Evolutionary conservation across 2,113 vertebrate genomes (phyloP).

Genomic region (Vidua chalybeata): DNA sequence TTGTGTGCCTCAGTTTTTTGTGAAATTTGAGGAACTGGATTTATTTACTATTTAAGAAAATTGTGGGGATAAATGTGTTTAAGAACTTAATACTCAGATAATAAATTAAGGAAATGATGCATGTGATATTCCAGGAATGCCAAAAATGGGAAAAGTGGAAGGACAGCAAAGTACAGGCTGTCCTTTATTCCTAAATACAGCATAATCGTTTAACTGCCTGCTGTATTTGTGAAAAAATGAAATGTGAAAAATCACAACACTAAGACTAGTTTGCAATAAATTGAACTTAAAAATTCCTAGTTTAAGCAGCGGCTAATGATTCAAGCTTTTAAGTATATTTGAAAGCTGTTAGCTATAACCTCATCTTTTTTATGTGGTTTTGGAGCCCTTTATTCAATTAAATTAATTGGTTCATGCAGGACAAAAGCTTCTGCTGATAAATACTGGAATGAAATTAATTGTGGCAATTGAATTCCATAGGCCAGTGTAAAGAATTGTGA

Average conservation of each 20-base stretch:
- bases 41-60: not conserved
- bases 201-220: not conserved
- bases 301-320: conserved; percentile 34
- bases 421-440: conserved; percentile 59
- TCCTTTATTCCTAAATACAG: not conserved
- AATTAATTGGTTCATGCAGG: conserved; percentile 59
- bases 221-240: not conserved
- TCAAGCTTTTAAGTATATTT: conserved; percentile 58
- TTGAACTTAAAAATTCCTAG: not conserved
- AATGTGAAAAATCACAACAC: not conserved
- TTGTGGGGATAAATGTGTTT: not conserved
- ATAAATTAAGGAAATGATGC: not conserved
- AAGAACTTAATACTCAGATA: not conserved
- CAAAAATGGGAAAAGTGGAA: not conserved
- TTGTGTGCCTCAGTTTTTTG: not conserved
- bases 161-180: not conserved
- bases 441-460: conserved; percentile 52
- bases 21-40: not conserved
- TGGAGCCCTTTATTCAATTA: conserved; percentile 56
- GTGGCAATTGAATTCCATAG: conserved; percentile 56
- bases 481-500: conserved; percentile 29
- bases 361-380: conserved; percentile 48
- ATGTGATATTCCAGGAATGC: not conserved
- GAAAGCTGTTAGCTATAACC: conserved; percentile 46
- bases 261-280: not conserved